These are phyloP conservation scores for Setipinna tenuifilis DNA, from an alignment of 2,797 vertebrate genomes.

Conservation along the genomic window DNA sequence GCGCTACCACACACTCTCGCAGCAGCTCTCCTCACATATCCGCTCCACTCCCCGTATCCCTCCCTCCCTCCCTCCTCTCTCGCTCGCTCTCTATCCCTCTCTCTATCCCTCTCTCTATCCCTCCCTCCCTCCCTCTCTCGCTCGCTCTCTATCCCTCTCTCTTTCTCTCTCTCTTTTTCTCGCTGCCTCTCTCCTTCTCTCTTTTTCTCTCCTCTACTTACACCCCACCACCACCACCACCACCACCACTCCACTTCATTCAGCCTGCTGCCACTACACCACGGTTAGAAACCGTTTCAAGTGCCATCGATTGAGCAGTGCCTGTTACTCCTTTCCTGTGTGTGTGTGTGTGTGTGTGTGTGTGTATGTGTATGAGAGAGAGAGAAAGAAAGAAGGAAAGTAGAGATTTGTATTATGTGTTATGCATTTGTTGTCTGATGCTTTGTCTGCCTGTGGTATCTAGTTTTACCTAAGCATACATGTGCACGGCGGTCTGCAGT, in stretches of 20 bases:
- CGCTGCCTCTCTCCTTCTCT: no score
- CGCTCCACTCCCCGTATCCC: no score
- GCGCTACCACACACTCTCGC: slow-evolving; percentile 45
- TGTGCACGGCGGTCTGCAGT: background rate
- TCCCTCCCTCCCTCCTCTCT: background rate
- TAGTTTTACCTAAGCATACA: background rate
- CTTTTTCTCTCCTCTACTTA: background rate
- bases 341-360: slow-evolving; percentile 33
- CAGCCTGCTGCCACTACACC: slow-evolving; percentile 46
- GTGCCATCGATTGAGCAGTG: slow-evolving; percentile 58
- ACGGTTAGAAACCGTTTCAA: slow-evolving; percentile 58
- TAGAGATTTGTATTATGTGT: slow-evolving; percentile 32
- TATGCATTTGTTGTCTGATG: slow-evolving; percentile 41
- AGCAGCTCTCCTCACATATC: slow-evolving; percentile 30
- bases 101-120: background rate
- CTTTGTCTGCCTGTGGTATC: slow-evolving; percentile 44
- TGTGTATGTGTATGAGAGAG: slow-evolving; percentile 27
- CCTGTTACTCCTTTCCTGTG: slow-evolving; percentile 53
- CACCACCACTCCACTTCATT: slow-evolving; percentile 45
- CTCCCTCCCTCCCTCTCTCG: background rate
- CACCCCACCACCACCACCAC: background rate
- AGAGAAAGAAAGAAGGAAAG: background rate
- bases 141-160: no score
- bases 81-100: background rate
- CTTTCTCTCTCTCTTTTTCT: slow-evolving; percentile 11